Conservation (phyloP, 2,113 vertebrate species). For the Smithornis capensis region DNA sequence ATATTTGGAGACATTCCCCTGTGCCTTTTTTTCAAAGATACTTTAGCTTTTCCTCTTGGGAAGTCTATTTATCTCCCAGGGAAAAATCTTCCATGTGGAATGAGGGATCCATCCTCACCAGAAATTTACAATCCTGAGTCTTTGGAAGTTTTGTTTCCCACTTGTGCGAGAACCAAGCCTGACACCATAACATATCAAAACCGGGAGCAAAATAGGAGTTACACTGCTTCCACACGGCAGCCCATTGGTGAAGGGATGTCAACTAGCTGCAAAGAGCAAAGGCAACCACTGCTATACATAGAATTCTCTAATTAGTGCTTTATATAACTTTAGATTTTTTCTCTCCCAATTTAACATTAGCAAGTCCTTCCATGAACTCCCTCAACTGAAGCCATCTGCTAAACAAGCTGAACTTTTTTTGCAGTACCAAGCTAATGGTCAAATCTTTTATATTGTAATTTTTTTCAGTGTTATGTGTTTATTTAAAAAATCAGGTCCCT, state of each 20-base stretch:
- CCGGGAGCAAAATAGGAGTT: not conserved
- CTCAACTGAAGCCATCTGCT: not conserved
- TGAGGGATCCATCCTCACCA: not conserved
- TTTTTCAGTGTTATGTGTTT: not conserved
- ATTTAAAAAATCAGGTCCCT: not conserved
- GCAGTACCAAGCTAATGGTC: not conserved
- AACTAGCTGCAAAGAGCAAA: not conserved
- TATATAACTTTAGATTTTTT: not conserved
- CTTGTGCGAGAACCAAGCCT: fast-evolving
- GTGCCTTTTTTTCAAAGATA: not conserved
- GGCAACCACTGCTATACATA: not conserved
- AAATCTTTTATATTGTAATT: not conserved
- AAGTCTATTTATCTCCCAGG: not conserved
- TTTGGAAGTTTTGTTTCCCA: not conserved
- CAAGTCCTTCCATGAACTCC: not conserved
- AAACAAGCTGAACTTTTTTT: not conserved
- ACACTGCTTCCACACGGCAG: not conserved
- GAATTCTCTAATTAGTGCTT: not conserved
- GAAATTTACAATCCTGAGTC: not conserved
- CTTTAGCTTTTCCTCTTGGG: not conserved
- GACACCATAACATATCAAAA: not conserved
- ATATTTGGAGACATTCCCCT: fast-evolving
- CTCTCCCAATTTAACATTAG: not conserved
- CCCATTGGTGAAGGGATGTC: not conserved
- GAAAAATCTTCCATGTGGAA: not conserved